Base-by-base conservation (phyloP, 53 echinoderm and acorn worm genomes). In the Zoroaster sp. region DNA sequence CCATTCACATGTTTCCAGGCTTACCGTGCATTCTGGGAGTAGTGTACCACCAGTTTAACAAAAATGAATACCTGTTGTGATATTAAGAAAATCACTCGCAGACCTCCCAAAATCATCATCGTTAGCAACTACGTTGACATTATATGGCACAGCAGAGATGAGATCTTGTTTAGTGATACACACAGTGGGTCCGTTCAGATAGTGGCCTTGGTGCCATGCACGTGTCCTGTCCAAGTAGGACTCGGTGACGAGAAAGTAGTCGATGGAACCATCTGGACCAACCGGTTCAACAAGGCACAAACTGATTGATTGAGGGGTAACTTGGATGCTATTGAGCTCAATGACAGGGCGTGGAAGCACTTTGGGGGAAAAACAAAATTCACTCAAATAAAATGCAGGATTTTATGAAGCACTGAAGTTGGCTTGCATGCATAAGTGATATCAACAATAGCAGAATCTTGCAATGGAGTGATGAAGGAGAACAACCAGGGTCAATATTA, bases 21-120 rank as follows among this genome's bases (percentile, higher is more conserved):
- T n/a, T n/a, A n/a, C n/a, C n/a, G n/a, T n/a, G n/a, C n/a, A n/a
- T n/a, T n/a, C n/a, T n/a, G n/a, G n/a, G n/a, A n/a, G n/a, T n/a
- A n/a, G n/a, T n/a, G n/a, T n/a, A n/a, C n/a, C n/a, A n/a, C n/a
- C n/a, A n/a, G n/a, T n/a, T n/a, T n/a, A n/a, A n/a, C n/a, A n/a
- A n/a, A n/a, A n/a, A n/a, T n/a, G n/a, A n/a, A 25, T 46, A 85
- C 85, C 85, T 85, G 71, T 85, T 36, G 85, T 85, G 47, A 85
- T 71, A 30, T 85, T 85, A 34, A 85, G 45, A 18, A 49, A 20
- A 34, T 31, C 71, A 44, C 85, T 85, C 37, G 43, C 17, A 11
- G 85, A 85, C 37, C 47, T 10, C 21, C 85, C 85, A 7, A 66
- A 25, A 35, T 85, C 85, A 66, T 85, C 85, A 42, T 85, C 85